Evolutionary conservation across 1,140 invertebrate genomes (phyloP), one percentile per base, ranked within the genome.

Genomic region (Doryteuthis pealeii): DNA sequence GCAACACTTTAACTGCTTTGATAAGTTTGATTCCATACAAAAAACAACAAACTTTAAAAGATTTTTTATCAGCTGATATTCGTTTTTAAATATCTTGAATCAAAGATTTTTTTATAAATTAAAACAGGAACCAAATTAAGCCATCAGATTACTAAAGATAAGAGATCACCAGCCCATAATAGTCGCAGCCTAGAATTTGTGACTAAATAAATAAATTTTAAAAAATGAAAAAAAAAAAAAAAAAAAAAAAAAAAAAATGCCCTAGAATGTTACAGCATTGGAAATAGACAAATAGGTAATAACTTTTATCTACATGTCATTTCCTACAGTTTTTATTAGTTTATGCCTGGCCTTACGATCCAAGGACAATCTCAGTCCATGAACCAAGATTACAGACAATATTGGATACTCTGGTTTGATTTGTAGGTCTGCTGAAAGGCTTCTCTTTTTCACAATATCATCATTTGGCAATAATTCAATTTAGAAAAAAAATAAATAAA

Each of bases 351-450:
- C 26, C 26, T 62, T 62, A 62, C 54, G 54, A 62, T 62, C 54
- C 54, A 62, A 62, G 54, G 54, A 62, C 54, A n/a, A 28, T 62
- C 26, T 62, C 54, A n/a, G 54, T 62, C 54, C 54, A 62, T 5
- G 26, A 62, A 62, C 54, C 54, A 62, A 62, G 54, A 62, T 62
- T 62, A n/a, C 54, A 62, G 54, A 62, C 54, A 62, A 62, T 62
- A 22, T 3, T 3, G 10, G 10, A 0, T 14, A 62, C 10, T 15
- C 10, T 15, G 18, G 18, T 5, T 10, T 40, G 35, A n/a, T 40
- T 62, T 62, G 6, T 1, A 62, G 18, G 26, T n/a, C 54, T 62
- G 54, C 18, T 62, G 35, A 62, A 22, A 62, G 18, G 54, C 54
- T 62, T 62, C 54, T 28, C 54, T n/a, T 22, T 62, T 62, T 12